Evolutionary conservation across 2,113 vertebrate species (phyloP).

Genomic region (Coracopsis vasa): DNA sequence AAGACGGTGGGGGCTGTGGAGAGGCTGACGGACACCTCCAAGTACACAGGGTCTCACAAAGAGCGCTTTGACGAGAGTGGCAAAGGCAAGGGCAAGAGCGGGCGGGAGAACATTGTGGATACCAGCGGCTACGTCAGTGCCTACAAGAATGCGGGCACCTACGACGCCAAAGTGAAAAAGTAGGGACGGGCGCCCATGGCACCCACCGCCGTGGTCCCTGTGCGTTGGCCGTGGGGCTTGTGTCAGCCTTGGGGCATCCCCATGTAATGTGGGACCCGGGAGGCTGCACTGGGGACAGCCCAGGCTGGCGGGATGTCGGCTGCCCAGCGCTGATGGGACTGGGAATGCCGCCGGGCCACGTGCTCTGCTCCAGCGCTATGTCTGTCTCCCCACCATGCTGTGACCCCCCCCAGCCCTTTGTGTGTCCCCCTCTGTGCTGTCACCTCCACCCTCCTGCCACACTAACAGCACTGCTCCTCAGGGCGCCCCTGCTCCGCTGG

Average conservation of each 20-base stretch:
- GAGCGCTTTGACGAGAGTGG: constrained; percentile 90
- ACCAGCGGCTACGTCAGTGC: constrained; percentile 90
- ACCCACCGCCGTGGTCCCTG: background rate
- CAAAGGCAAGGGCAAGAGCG: constrained; percentile 87
- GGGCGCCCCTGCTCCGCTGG: background rate
- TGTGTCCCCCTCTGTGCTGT: background rate
- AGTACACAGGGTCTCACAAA: constrained; percentile 94
- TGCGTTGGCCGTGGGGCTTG: background rate
- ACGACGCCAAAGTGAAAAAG: constrained; percentile 85
- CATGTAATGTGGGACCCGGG: background rate
- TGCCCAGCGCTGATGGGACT: background rate
- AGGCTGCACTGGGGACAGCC: background rate
- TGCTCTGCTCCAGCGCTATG: background rate
- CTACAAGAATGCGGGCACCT: constrained; percentile 92
- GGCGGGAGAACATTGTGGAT: constrained; percentile 89
- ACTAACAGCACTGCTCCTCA: constrained; percentile 3
- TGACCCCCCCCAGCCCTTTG: background rate
- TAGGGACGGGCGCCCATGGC: constrained; percentile 7
- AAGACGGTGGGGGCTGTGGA: constrained; percentile 84
- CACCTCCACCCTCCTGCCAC: background rate
- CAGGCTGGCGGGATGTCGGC: background rate
- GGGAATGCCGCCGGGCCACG: background rate
- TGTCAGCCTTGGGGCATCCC: background rate
- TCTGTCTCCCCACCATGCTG: background rate
- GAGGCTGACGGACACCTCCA: constrained; percentile 89